Evolutionary conservation across 1,140 invertebrate genomes (phyloP).

Genomic region (Drosophila mojavensis): DNA sequence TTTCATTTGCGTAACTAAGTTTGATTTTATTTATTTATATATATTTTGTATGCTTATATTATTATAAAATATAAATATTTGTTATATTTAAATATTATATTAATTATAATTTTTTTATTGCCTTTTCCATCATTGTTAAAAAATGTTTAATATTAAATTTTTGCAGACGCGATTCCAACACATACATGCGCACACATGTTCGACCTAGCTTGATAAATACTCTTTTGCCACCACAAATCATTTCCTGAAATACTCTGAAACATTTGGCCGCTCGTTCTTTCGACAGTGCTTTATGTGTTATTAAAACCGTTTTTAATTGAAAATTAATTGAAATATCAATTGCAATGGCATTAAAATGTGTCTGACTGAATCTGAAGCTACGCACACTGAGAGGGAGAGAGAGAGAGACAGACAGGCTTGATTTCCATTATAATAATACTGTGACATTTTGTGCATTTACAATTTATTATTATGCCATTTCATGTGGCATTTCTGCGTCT

Average conservation of each 20-base stretch:
- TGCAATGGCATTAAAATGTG: slow-evolving; percentile 65
- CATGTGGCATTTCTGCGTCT: slow-evolving; percentile 23
- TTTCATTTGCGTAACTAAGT: too few species aligned
- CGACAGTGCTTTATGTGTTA: slow-evolving; percentile 43
- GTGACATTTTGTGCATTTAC: slow-evolving; percentile 61
- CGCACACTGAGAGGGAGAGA: neutral
- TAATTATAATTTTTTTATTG: neutral
- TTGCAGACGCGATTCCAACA: neutral
- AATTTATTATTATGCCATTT: slow-evolving; percentile 55
- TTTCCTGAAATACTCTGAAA: neutral
- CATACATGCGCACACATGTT: neutral
- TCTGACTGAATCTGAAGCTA: slow-evolving; percentile 21
- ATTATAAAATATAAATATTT: too few species aligned
- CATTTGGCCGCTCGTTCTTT: neutral
- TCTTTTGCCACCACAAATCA: slow-evolving; percentile 21
- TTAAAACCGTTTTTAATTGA: slow-evolving; percentile 73
- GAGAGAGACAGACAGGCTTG: slow-evolving; percentile 5
- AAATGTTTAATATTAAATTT: neutral
- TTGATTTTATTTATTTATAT: too few species aligned
- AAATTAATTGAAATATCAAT: slow-evolving; percentile 78
- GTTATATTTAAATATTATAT: too few species aligned
- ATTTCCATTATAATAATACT: slow-evolving; percentile 50
- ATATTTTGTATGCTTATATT: too few species aligned
- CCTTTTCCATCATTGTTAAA: too few species aligned
- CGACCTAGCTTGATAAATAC: slow-evolving; percentile 33